Conservation (phyloP, 2,888 invertebrate species). For the Penaeus monodon region DNA sequence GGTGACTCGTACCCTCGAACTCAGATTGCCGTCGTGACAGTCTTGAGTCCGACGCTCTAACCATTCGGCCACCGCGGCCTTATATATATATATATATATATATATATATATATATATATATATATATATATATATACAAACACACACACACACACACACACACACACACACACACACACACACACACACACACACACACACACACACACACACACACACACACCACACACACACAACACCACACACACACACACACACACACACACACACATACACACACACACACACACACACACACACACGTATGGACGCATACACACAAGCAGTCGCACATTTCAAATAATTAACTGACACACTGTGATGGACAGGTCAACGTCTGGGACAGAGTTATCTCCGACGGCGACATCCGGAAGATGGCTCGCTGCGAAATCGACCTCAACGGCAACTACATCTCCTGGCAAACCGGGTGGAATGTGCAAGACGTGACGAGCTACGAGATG, state of each 20-base stretch:
- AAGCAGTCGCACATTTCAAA: no score
- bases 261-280: neutral
- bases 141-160: no score
- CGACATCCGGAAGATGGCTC: conserved; percentile 36
- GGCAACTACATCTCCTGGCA: conserved; percentile 62
- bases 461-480: conserved; percentile 45
- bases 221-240: no score
- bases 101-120: conserved; percentile 4
- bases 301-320: no score
- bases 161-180: conserved; percentile 14
- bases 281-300: neutral
- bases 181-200: no score
- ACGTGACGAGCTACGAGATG: conserved; percentile 34
- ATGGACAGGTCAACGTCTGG: conserved; percentile 59
- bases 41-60: no score
- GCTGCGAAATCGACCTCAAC: conserved; percentile 41
- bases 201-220: no score
- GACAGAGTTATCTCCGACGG: conserved; percentile 30
- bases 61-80: no score
- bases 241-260: no score
- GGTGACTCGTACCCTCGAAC: no score
- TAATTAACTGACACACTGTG: no score
- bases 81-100: neutral
- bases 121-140: conserved; percentile 21
- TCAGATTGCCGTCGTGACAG: no score